phyloP scores from a whole-genome alignment of 2,113 vertebrate genomes.

The Erpornis zantholeuca region DNA sequence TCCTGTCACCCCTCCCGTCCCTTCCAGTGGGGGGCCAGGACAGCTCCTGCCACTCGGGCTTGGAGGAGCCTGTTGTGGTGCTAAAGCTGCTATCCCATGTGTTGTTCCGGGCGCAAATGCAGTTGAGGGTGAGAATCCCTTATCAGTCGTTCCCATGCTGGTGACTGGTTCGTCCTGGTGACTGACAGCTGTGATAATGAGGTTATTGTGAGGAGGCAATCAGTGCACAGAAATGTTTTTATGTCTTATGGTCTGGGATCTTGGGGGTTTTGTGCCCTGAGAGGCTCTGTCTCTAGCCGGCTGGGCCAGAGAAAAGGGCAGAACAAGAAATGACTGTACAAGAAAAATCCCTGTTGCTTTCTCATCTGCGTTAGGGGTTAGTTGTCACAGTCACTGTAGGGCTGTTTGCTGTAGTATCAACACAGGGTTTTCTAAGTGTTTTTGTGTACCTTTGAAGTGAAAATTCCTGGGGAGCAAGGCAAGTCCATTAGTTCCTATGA shows the following conservation, averaged over 20 bases:
- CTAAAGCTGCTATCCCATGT: background rate
- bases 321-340: background rate
- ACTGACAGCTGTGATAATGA: constrained; percentile 51
- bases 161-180: constrained; percentile 1
- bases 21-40: background rate
- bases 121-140: constrained; percentile 1
- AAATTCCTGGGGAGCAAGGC: background rate
- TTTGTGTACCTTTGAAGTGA: background rate
- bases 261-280: constrained; percentile 25
- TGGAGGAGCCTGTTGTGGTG: background rate
- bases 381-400: background rate
- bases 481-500: background rate
- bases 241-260: constrained; percentile 48
- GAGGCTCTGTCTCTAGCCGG: constrained; percentile 21
- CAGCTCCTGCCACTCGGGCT: background rate
- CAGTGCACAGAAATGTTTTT: constrained; percentile 50
- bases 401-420: background rate
- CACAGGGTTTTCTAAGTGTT: background rate
- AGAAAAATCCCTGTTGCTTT: constrained; percentile 10
- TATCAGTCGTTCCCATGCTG: background rate
- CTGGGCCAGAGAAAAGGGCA: constrained; percentile 11
- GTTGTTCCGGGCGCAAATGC: background rate
- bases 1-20: background rate
- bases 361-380: background rate
- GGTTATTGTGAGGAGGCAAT: constrained; percentile 51